phyloP scores from a whole-genome alignment of 2,888 invertebrate species.

The Eristalis arbustorum region DNA sequence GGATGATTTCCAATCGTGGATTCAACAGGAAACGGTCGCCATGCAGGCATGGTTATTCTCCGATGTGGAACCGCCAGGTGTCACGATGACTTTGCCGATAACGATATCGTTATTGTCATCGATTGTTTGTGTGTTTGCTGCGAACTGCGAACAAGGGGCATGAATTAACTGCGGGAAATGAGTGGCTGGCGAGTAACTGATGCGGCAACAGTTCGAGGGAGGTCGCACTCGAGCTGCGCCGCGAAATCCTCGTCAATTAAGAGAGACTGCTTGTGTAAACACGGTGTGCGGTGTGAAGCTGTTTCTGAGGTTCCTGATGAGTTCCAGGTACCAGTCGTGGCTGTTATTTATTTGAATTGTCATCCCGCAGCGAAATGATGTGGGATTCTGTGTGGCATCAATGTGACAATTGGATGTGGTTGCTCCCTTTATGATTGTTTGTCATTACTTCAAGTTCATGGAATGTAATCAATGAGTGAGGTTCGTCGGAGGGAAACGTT shows the following conservation, averaged over 20 bases:
- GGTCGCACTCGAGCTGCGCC: neutral
- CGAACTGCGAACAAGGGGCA: constrained; percentile 29
- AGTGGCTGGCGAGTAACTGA: constrained; percentile 21
- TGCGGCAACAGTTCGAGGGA: neutral
- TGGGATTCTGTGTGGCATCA: neutral
- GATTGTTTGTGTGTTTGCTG: constrained; percentile 13
- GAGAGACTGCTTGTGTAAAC: neutral
- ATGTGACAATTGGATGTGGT: neutral
- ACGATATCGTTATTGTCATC: constrained; percentile 14
- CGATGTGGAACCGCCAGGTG: constrained; percentile 54
- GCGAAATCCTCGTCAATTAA: neutral
- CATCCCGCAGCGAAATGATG: neutral
- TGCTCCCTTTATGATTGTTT: neutral
- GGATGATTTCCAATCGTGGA: constrained; percentile 39
- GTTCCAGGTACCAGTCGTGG: neutral
- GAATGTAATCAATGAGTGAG: neutral
- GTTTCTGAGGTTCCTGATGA: neutral
- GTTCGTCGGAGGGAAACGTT: too few species aligned
- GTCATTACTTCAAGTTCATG: neutral
- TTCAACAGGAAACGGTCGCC: constrained; percentile 53
- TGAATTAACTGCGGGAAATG: constrained; percentile 41
- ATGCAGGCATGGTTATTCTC: constrained; percentile 50
- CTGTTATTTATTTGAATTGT: neutral
- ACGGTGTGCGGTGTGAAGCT: neutral
- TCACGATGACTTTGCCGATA: constrained; percentile 59